Conservation (phyloP, 2,113 vertebrate species). For the Mionectes macconnelli region DNA sequence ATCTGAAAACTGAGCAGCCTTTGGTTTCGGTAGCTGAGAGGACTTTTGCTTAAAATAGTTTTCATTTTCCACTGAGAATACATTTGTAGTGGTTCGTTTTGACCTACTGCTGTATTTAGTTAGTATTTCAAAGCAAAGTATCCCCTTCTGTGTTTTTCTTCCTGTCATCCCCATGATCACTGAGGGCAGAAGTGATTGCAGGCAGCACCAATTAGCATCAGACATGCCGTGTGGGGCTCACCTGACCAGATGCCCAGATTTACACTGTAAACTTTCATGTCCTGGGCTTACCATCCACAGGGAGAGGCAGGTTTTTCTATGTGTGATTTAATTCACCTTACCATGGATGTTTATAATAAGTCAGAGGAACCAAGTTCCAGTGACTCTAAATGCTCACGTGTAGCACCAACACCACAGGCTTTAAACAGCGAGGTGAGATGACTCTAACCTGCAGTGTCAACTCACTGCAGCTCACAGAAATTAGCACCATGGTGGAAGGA, state of each 20-base stretch:
- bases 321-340: not conserved
- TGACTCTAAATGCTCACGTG: fast-evolving
- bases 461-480: not conserved
- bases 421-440: not conserved
- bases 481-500: not conserved
- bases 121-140: not conserved
- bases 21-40: not conserved
- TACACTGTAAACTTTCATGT: not conserved
- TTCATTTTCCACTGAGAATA: not conserved
- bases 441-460: not conserved
- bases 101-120: not conserved
- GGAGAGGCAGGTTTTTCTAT: not conserved
- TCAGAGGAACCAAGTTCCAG: not conserved
- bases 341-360: not conserved
- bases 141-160: not conserved
- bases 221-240: not conserved
- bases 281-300: not conserved
- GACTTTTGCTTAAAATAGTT: not conserved
- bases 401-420: not conserved
- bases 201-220: not conserved
- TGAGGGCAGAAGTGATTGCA: not conserved
- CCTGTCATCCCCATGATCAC: not conserved
- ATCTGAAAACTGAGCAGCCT: not conserved
- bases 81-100: not conserved
- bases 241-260: not conserved